phyloP scores from a whole-genome alignment of 2,797 vertebrate species.

The Phrynocephalus vlangalii region DNA sequence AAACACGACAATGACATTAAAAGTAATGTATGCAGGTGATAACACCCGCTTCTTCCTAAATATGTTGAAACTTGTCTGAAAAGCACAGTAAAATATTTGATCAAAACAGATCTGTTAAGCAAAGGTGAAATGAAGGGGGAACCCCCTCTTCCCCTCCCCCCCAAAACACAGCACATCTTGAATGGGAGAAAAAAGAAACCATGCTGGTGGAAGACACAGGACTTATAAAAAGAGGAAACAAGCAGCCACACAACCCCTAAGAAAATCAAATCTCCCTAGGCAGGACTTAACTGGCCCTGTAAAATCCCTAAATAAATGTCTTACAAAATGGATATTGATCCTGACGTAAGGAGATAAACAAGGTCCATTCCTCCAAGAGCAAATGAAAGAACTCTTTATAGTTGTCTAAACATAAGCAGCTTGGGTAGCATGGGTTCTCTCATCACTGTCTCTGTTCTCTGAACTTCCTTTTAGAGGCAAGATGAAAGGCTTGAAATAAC shows the following conservation, averaged over 20 bases:
- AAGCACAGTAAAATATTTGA: conserved; percentile 16
- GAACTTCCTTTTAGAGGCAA: not conserved
- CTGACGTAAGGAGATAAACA: conserved; percentile 41
- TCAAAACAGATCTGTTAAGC: conserved; percentile 34
- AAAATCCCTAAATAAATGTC: conserved; percentile 67
- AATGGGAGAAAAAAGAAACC: not conserved
- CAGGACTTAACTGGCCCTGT: conserved; percentile 48
- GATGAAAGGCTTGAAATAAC: conserved; percentile 47
- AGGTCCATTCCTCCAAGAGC: conserved; percentile 65
- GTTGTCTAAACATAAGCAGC: conserved; percentile 47
- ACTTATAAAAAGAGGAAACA: conserved; percentile 10
- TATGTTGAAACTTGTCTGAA: conserved; percentile 25
- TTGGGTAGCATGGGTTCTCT: conserved; percentile 10
- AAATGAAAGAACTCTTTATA: conserved; percentile 49
- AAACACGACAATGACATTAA: conserved; percentile 10
- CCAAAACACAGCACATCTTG: too few relatives aligned
- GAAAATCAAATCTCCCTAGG: conserved; percentile 18
- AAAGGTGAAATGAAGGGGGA: conserved; percentile 20
- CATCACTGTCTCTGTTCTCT: not conserved
- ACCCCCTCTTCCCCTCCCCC: too few relatives aligned
- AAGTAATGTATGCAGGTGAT: conserved; percentile 11
- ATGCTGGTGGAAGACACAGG: conserved; percentile 12
- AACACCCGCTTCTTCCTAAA: conserved; percentile 33
- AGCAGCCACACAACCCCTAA: not conserved
- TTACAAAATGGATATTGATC: conserved; percentile 70